Percentiles rank a stretch among this genome's conserved stretches.
phyloP scores from a whole-genome alignment of 2,888 invertebrate genomes.

The Brenthis hecate region DNA sequence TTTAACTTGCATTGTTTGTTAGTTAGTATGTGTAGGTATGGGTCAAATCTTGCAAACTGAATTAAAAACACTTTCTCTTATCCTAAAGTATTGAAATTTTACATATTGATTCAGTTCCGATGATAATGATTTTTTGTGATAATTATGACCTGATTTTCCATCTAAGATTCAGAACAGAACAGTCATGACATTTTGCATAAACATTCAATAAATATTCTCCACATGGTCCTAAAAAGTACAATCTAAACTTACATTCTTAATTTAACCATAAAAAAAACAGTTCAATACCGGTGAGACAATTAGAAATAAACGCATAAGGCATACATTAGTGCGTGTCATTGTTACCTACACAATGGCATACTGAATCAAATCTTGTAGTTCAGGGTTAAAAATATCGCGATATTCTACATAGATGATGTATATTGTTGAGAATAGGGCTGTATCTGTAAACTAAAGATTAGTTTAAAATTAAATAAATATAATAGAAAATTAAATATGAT shows the following conservation, averaged over 20 bases:
- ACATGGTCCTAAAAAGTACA: too few relatives aligned
- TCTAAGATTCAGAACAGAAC: too few relatives aligned
- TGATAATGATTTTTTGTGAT: too few relatives aligned
- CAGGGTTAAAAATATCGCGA: conserved; percentile 67
- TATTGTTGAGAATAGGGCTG: conserved; percentile 49
- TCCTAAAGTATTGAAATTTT: too few relatives aligned
- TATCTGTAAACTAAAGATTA: conserved; percentile 17
- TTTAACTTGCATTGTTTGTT: too few relatives aligned
- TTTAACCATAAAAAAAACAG: not conserved
- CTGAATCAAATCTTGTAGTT: conserved; percentile 75
- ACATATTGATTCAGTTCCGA: too few relatives aligned
- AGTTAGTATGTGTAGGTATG: too few relatives aligned
- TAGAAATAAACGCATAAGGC: conserved; percentile 37
- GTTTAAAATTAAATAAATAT: conserved; percentile 1
- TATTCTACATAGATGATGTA: conserved; percentile 52
- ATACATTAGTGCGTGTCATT: conserved; percentile 59
- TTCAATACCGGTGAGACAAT: conserved; percentile 22
- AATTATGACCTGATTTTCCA: too few relatives aligned
- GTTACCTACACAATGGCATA: conserved; percentile 66
- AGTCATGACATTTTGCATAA: too few relatives aligned
- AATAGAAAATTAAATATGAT: not conserved
- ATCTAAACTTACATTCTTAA: not conserved
- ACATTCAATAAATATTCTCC: too few relatives aligned
- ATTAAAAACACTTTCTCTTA: too few relatives aligned
- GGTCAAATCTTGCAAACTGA: too few relatives aligned